These are phyloP conservation scores for Orussus abietinus DNA, from an alignment of 1,140 invertebrate genomes.

Conservation along the genomic window DNA sequence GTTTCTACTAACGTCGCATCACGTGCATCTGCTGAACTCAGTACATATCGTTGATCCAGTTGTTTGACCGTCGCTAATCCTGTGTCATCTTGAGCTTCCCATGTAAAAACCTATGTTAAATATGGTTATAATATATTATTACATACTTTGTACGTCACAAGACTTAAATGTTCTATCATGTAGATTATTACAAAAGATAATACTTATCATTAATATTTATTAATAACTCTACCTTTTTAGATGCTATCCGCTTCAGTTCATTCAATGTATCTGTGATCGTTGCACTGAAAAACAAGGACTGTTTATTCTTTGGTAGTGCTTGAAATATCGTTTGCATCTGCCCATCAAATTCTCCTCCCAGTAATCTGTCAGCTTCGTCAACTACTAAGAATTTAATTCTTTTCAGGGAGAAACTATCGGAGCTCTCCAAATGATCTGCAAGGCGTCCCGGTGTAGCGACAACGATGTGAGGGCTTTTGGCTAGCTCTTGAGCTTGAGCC, in stretches of 20 bases:
- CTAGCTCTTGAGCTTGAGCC: constrained; percentile 79
- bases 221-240: constrained; percentile 49
- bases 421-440: constrained; percentile 83
- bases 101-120: constrained; percentile 56
- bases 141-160: constrained; percentile 30
- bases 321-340: constrained; percentile 81
- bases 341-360: constrained; percentile 77
- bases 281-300: constrained; percentile 91
- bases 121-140: not conserved
- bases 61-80: constrained; percentile 78
- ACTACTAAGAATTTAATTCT: constrained; percentile 82
- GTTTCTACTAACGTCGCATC: constrained; percentile 93
- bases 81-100: constrained; percentile 62
- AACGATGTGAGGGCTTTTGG: constrained; percentile 87
- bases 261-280: constrained; percentile 87
- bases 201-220: too few relatives aligned
- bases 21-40: constrained; percentile 84
- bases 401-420: constrained; percentile 76
- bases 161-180: constrained; percentile 1
- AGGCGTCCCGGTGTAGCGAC: constrained; percentile 89
- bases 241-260: constrained; percentile 65
- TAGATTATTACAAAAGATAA: not conserved
- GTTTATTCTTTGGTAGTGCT: constrained; percentile 73
- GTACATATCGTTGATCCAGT: constrained; percentile 84
- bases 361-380: constrained; percentile 88